Evolutionary conservation across 2,888 invertebrate species (phyloP), one percentile per base, ranked within the genome.

Genomic region (Patella ulyssiponensis): DNA sequence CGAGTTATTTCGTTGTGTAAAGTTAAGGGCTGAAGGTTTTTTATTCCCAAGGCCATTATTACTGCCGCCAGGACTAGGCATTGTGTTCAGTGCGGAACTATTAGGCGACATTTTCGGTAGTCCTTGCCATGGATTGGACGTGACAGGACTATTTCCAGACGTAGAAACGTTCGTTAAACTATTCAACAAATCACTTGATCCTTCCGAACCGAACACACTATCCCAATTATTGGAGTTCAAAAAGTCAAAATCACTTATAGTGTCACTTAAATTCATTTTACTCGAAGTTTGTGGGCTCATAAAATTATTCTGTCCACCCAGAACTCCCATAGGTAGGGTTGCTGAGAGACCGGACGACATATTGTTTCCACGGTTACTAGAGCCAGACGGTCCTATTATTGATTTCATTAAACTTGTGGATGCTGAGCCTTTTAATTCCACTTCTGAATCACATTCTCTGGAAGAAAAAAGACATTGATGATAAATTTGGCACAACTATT

Each of bases 331-430:
- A 11, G 44, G 44, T 17, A 71, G 14, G 2, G 71, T 17, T 14
- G 44, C n/a, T 17, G 71, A n/a, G n/a, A 44, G n/a, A 33, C 71
- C 52, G 0, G 71, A n/a, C 9, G 44, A n/a, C 44, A 52, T 51
- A 52, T 71, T 71, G n/a, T n/a, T 33, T 17, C 15, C 56, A 9
- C 51, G 12, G 71, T 69, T 73, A 27, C 58, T 23, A 9, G 20
- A 56, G 11, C 72, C 74, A 15, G 84, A 81, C 58, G 85, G 86
- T 17, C 87, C 86, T 71, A 91, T 90, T 76, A 91, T 87, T 23
- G 91, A 88, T 83, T 91, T 91, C 89, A 91, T 90, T 69, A 91
- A 84, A 85, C 91, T 91, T 20, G 90, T 89, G 17, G 90, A 88
- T 12, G 91, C 90, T 27, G 90, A 89, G 11, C 91, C 91, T 81